Base-by-base conservation (phyloP, 2,797 vertebrate genomes). In the Tympanoctomys barrerae region DNA sequence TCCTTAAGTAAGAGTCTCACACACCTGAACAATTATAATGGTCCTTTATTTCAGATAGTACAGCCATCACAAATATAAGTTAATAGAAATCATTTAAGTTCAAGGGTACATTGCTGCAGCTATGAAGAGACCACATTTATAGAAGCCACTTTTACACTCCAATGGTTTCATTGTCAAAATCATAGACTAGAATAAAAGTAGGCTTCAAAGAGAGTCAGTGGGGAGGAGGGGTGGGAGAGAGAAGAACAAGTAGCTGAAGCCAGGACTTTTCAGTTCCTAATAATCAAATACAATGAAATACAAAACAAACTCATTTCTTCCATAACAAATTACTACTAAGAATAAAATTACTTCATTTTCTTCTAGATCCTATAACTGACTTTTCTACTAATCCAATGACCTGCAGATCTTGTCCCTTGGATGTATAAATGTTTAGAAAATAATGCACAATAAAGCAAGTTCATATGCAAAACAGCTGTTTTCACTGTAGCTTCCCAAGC, bases 101-200 rank as follows among this genome's bases (percentile, higher is more conserved):
- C 96, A 94, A 94, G 39, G 57, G 73, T 54, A 91, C 89, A 68
- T 57, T 90, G 46, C 79, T 73, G 80, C 89, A 88, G 57, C 85
- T 66, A 46, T 71, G 82, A 91, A 73, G 89, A 97, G 96, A 98
- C 96, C 96, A 97, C 96, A 96, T 95, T 94, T 71, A 87, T 4
- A 95, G 88, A 97, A 64, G 89, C 18, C 73, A 70, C 42, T 26
- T 98, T 98, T 88, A 95, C 21, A 95, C 89, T 96, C 68, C 94
- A 97, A 11, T 90, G 71, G 54, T 3, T 79, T 97, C 78, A 93
- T 92, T 97, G 96, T 97, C 90, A 94, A 95, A 94, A 87, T 77
- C 94, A 82, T 36, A 97, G 49, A 98, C 97, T 85, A 61, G 70
- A 28, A 90, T 87, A 91, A 96, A 97, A 92, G 46, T 66, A 46